A percentile compares a stretch with the other conserved stretches of the same genome.
Conservation (phyloP, 2,113 vertebrate genomes). For the Poeciliopsis turrubarensis region DNA sequence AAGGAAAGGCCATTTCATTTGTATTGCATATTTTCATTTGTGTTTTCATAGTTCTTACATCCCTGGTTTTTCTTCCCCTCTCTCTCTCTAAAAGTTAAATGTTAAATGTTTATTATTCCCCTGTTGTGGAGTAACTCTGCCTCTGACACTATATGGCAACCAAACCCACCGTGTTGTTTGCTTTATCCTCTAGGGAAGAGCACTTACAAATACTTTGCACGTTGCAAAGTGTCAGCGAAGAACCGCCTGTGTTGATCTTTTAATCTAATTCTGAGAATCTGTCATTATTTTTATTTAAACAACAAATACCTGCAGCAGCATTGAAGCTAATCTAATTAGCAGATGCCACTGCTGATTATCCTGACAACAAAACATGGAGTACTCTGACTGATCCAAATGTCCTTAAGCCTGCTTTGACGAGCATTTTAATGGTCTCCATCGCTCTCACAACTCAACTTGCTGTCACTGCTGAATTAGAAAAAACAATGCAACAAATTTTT, state of each 20-base stretch:
- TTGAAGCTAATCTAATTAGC: not conserved
- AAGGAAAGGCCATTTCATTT: too few relatives aligned
- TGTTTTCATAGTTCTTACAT: too few relatives aligned
- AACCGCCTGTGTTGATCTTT: not conserved
- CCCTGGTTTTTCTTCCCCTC: too few relatives aligned
- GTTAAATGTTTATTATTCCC: too few relatives aligned
- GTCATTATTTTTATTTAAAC: not conserved
- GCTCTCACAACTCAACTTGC: not conserved
- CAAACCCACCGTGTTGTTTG: too few relatives aligned
- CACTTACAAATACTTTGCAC: not conserved
- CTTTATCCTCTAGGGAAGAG: too few relatives aligned
- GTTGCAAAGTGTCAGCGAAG: not conserved
- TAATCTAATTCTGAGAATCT: not conserved
- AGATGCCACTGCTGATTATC: not conserved
- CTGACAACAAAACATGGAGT: too few relatives aligned
- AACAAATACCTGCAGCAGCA: not conserved
- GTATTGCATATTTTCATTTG: too few relatives aligned
- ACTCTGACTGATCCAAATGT: not conserved
- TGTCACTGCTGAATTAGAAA: not conserved
- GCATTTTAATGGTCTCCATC: not conserved
- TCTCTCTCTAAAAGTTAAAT: too few relatives aligned
- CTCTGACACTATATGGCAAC: too few relatives aligned
- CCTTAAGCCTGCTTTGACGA: too few relatives aligned
- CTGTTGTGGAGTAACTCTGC: too few relatives aligned
- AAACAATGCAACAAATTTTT: not conserved